Base-by-base conservation (phyloP, 2,888 invertebrate genomes). In the Standfussiana lucernea region DNA sequence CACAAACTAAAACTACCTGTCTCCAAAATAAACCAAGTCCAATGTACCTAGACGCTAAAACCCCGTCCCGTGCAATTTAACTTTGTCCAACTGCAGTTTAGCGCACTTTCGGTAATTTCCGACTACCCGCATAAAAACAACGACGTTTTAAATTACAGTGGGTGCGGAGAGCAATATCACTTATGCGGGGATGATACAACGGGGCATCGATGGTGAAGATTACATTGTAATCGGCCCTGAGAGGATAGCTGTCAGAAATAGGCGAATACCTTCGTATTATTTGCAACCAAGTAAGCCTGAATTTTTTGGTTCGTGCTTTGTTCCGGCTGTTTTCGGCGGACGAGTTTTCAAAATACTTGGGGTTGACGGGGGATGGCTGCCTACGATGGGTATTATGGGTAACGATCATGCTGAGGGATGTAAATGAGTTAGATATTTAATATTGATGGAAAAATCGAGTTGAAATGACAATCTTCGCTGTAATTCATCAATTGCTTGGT, bases 151-250 rank as follows among this genome's bases (percentile, higher is more conserved):
- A 73, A 87, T 94, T 94, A 77, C 93, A 96, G 96, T 93, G 68
- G 92, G 93, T n/a, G 93, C 93, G 1, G 95, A 96, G 86, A 95
- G 92, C 84, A 96, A 96, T 83, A 90, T 96, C 53, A 95, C 96
- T 1, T 96, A 96, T 78, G 82, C 90, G 1, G 95, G 94, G 94
- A 85, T 87, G 21, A 93, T 94, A 47, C 89, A 91, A 70, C 89
- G 92, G 53, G 94, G 94, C 45, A 89, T 91, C 67, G 95, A 95
- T 88, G 93, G 94, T 79, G 94, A 95, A 82, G 95, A 95, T 89
- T 96, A 96, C 87, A 93, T 96, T 74, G 73, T 94, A 7, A 91
- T 96, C 71, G 96, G 96, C 24, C 93, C 93, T 24, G 96, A 95
- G 83, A 92, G 95, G 80, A 92, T 96, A 75, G 94, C 94, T 21